Base-by-base conservation (phyloP, 2,113 vertebrate species). In the Nyctereutes procyonoides region DNA sequence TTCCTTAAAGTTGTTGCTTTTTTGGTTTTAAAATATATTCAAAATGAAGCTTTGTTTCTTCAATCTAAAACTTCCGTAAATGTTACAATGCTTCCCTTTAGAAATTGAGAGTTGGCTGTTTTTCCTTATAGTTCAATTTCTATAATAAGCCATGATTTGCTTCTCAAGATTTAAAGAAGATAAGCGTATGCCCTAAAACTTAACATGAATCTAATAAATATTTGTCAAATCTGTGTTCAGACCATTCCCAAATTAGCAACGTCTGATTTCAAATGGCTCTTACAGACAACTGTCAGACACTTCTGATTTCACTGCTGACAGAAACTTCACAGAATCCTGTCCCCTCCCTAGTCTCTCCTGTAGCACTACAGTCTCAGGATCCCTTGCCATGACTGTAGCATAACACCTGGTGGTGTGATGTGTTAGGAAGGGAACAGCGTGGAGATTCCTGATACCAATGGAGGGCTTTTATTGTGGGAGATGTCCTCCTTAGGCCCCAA, bases 41-140 rank as follows among this genome's bases (percentile, higher is more conserved):
- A 90, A 76, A 97, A 86, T 8, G 65, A 88, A 79, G 38, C 8
- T 91, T 85, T 58, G 2, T 76, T 88, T 87, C 73, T 93, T 90
- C 76, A 93, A 73, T 28, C 9, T 67, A 81, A 89, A 79, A 82
- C 14, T 20, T 71, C 89, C 51, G 3, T 79, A 53, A 92, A 82
- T 67, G 16, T 62, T 71, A 71, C 14, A 63, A 12, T 69, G 17
- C 58, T 86, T 93, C 35, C 20, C 6, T 58, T 86, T 81, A 93
- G 53, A 86, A 84, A 80, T 22, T 83, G 51, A 91, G 22, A 80
- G 43, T 67, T 53, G 12, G 12, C 35, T 38, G 24, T 63, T 38
- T 77, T 89, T 80, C 22, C 51, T 88, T 19, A 63, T 16, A 79
- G 43, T 51, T 88, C 13, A 43, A 43, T 91, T 88, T 95, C 63